Conservation (phyloP, 1,140 invertebrate species). For the Odontomachus brunneus region DNA sequence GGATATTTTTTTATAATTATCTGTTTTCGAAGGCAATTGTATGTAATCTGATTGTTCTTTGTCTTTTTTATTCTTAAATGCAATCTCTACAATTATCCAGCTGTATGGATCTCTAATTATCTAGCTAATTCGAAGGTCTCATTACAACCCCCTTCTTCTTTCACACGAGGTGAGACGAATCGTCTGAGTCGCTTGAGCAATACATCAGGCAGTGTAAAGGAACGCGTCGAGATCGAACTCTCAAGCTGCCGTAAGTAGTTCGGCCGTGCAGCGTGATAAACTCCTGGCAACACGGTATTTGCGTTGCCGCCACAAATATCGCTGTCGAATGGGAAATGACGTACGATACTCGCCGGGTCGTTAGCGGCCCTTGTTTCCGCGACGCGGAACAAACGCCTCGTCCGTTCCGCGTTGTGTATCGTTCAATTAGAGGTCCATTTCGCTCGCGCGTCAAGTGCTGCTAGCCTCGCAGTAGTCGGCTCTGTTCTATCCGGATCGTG, state of each 20-base stretch:
- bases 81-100: too few species aligned
- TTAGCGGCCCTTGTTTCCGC: constrained; percentile 66
- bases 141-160: not conserved
- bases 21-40: too few species aligned
- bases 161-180: not conserved
- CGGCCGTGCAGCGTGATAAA: constrained; percentile 23
- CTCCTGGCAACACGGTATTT: constrained; percentile 38
- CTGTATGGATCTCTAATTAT: too few species aligned
- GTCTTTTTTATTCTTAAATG: not conserved
- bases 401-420: constrained; percentile 41
- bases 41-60: too few species aligned
- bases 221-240: constrained; percentile 42
- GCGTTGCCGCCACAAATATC: constrained; percentile 55
- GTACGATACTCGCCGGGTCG: constrained; percentile 62
- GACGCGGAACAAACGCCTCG: constrained; percentile 60
- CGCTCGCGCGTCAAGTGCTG: constrained; percentile 15
- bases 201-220: constrained; percentile 32
- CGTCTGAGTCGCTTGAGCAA: not conserved
- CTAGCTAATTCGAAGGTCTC: not conserved
- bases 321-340: constrained; percentile 61
- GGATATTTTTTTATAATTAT: too few species aligned
- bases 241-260: not conserved
- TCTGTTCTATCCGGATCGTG: constrained; percentile 17
- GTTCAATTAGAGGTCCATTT: constrained; percentile 63
- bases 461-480: constrained; percentile 24